phyloP scores from a whole-genome alignment of 2,113 vertebrate species.

The Neotoma lepida region DNA sequence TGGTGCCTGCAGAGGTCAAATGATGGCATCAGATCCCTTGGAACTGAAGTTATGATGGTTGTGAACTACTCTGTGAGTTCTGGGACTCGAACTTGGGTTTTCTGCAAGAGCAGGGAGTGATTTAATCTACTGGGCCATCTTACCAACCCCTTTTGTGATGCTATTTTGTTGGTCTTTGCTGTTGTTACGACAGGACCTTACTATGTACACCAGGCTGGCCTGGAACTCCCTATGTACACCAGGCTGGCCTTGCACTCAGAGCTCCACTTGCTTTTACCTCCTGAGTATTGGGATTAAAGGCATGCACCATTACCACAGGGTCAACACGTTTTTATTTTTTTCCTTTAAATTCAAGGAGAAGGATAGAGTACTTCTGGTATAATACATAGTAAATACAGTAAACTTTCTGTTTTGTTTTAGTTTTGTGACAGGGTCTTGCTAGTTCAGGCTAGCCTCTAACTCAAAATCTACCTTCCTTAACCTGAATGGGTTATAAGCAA shows the following conservation, averaged over 20 bases:
- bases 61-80: neutral
- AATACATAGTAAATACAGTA: neutral
- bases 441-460: neutral
- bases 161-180: neutral
- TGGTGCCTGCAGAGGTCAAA: neutral
- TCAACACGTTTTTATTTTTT: neutral
- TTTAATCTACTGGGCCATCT: neutral
- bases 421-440: neutral
- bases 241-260: neutral
- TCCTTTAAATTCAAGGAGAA: neutral
- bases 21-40: neutral
- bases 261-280: neutral
- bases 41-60: neutral
- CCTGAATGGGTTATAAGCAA: neutral
- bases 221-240: neutral
- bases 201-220: neutral
- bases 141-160: neutral
- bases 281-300: neutral
- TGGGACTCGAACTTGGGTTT: neutral
- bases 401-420: neutral
- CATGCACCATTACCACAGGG: neutral
- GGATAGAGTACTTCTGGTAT: neutral
- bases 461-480: neutral
- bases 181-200: neutral
- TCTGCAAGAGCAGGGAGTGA: neutral